Percentiles rank a stretch among this genome's conserved stretches.
Conservation (phyloP, 2,113 vertebrate genomes). For the Xiphophorus hellerii region DNA sequence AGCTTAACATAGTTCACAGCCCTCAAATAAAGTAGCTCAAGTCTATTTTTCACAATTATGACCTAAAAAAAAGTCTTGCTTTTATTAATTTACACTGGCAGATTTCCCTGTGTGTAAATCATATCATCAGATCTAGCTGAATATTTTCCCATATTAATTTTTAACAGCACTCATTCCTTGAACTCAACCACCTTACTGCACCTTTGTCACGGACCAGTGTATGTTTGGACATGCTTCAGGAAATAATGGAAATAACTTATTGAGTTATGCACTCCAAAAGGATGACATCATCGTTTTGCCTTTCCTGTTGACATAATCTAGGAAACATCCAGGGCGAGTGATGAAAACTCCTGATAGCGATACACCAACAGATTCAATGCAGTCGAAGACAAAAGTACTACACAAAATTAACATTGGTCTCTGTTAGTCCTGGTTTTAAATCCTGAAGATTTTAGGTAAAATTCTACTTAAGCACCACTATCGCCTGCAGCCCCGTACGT, state of each 20-base stretch:
- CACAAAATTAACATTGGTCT: not conserved
- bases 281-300: slow-evolving; percentile 62
- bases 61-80: not conserved
- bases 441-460: not conserved
- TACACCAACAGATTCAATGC: slow-evolving; percentile 16
- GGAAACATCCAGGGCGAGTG: slow-evolving; percentile 43
- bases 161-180: slow-evolving; percentile 5
- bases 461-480: not conserved
- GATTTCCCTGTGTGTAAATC: not conserved
- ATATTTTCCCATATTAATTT: slow-evolving; percentile 3
- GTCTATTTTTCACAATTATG: not conserved
- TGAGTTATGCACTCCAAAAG: slow-evolving; percentile 43
- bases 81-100: not conserved
- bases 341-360: slow-evolving; percentile 27
- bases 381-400: not conserved
- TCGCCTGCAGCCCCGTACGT: slow-evolving; percentile 5
- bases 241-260: slow-evolving; percentile 51
- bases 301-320: slow-evolving; percentile 66
- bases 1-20: too few relatives aligned
- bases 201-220: slow-evolving; percentile 30
- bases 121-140: not conserved
- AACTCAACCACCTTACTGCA: slow-evolving; percentile 8
- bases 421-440: not conserved
- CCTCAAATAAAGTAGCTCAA: not conserved
- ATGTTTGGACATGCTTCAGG: slow-evolving; percentile 55